Evolutionary conservation across 1,140 invertebrate species (phyloP).

Genomic region (Apis laboriosa): DNA sequence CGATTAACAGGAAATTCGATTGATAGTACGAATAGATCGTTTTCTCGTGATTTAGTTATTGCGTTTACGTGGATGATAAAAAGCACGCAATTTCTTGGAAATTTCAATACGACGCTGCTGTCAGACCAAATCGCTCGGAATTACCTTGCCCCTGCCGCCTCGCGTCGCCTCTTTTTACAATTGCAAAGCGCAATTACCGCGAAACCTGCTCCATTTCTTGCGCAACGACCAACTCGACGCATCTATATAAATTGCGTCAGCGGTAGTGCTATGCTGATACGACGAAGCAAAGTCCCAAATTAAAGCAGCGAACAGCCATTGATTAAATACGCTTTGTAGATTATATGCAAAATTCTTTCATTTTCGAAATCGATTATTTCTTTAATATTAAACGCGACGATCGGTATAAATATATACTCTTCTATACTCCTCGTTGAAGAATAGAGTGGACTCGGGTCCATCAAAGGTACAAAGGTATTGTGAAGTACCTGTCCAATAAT

Average conservation of each 20-base stretch:
- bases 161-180: slow-evolving; percentile 20
- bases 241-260: slow-evolving; percentile 24
- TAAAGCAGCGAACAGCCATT: neutral
- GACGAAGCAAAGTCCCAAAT: neutral
- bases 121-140: neutral
- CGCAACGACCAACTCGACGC: neutral
- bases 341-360: neutral
- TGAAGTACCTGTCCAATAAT: no score
- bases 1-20: neutral
- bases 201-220: slow-evolving; percentile 43
- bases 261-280: neutral
- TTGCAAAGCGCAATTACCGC: slow-evolving; percentile 21
- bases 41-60: neutral
- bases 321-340: neutral
- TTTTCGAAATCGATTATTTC: neutral
- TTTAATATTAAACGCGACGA: no score
- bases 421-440: no score
- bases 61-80: neutral
- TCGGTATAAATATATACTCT: no score
- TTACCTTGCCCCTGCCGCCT: neutral
- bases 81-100: neutral
- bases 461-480: no score
- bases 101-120: slow-evolving; percentile 11
- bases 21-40: no score
- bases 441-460: no score